A percentile compares a stretch with the other conserved stretches of the same genome.
phyloP scores from a whole-genome alignment of 2,797 vertebrate species.

The Schizothorax lantsangensis region DNA sequence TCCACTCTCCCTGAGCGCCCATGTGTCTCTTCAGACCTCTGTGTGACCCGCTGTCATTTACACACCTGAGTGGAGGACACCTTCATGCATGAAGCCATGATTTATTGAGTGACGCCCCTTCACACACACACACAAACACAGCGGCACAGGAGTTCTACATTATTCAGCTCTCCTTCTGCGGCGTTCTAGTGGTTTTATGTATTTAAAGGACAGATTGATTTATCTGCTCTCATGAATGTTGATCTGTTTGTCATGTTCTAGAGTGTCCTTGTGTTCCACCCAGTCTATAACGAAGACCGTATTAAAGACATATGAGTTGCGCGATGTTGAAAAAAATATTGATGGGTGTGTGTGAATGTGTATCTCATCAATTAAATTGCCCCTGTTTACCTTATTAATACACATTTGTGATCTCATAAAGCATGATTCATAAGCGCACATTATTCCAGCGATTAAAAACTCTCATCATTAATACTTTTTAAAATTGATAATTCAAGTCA shows the following conservation, averaged over 20 bases:
- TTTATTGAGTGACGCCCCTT: slow-evolving; percentile 19
- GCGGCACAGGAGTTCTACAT: not conserved
- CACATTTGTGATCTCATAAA: slow-evolving; percentile 7
- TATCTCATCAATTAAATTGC: not conserved
- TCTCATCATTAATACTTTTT: not conserved
- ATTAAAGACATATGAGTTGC: slow-evolving; percentile 21
- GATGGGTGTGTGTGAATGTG: slow-evolving; percentile 19
- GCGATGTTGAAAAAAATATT: not conserved
- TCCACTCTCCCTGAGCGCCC: not conserved
- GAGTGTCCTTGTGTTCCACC: slow-evolving; percentile 32
- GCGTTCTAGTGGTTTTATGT: not conserved
- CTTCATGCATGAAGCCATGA: slow-evolving; percentile 34
- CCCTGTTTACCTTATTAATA: not conserved
- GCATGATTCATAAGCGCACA: not conserved
- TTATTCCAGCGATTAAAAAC: not conserved
- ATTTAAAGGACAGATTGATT: slow-evolving; percentile 8
- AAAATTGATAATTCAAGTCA: not conserved
- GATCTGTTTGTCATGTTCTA: slow-evolving; percentile 3
- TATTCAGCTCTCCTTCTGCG: not conserved
- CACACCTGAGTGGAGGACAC: slow-evolving; percentile 40
- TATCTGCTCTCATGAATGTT: not conserved
- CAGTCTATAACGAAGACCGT: not conserved
- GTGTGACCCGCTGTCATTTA: slow-evolving; percentile 26
- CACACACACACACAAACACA: not conserved
- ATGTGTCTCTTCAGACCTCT: slow-evolving; percentile 18